Evolutionary conservation across 1,140 invertebrate species (phyloP).

Genomic region (Neodiprion fabricii): DNA sequence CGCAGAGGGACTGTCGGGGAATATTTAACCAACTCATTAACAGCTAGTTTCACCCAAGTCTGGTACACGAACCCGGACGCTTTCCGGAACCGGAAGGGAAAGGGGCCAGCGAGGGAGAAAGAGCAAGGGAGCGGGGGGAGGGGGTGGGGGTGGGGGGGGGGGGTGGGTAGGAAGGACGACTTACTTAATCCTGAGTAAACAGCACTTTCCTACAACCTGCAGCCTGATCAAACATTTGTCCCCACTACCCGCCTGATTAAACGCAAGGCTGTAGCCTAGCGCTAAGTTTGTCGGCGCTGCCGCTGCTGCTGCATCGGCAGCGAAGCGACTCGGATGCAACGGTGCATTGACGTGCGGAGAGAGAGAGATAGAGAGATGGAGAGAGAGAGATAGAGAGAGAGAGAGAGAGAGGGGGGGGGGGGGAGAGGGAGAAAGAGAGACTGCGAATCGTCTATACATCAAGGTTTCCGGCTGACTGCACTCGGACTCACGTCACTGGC

Average conservation of each 20-base stretch:
- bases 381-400: slow-evolving; percentile 1
- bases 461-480: not conserved
- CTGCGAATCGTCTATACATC: slow-evolving; percentile 27
- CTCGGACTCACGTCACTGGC: not conserved
- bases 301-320: slow-evolving; percentile 22
- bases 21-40: slow-evolving; percentile 29
- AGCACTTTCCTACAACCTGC: slow-evolving; percentile 28
- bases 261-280: slow-evolving; percentile 24
- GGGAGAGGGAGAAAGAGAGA: slow-evolving; percentile 18
- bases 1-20: not conserved
- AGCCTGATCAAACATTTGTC: slow-evolving; percentile 54
- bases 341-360: slow-evolving; percentile 8
- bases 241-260: slow-evolving; percentile 51
- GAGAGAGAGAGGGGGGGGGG: slow-evolving; percentile 1
- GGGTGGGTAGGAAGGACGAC: slow-evolving; percentile 13
- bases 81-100: too few species aligned
- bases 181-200: slow-evolving; percentile 49
- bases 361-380: not conserved
- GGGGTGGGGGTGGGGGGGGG: not conserved
- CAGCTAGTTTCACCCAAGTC: slow-evolving; percentile 16
- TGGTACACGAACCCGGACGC: not conserved
- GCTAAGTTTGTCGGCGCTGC: slow-evolving; percentile 33
- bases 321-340: slow-evolving; percentile 5
- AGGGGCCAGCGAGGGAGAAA: too few species aligned
- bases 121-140: not conserved